Evolutionary conservation across 2,888 invertebrate genomes (phyloP).

Genomic region (Exocentrus adspersus): DNA sequence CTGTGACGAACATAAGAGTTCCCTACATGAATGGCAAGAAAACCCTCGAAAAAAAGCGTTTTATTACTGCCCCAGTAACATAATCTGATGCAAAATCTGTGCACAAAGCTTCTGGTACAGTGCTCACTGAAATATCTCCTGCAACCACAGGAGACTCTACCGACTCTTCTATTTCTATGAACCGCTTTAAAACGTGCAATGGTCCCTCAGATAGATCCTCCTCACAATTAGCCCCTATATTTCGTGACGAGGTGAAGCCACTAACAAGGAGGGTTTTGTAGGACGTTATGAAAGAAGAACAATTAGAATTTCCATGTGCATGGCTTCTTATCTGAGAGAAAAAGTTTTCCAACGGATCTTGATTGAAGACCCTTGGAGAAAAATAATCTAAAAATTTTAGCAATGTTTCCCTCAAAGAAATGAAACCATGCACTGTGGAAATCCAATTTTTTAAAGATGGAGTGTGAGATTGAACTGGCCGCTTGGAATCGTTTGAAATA

Average conservation of each 20-base stretch:
- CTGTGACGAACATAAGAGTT: background rate
- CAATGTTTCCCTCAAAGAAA: too few relatives aligned
- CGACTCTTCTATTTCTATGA: background rate
- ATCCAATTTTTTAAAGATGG: background rate
- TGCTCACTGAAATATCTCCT: background rate
- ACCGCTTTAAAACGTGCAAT: background rate
- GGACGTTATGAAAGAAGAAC: background rate
- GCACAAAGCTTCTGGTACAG: too few relatives aligned
- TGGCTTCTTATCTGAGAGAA: background rate
- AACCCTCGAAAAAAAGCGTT: background rate
- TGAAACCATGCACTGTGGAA: background rate
- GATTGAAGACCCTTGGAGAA: background rate
- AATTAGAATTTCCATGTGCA: background rate
- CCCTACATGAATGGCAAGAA: background rate
- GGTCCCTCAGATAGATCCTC: background rate
- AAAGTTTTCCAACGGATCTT: background rate
- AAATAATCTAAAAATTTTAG: too few relatives aligned
- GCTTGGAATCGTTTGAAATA: background rate
- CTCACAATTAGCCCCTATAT: background rate
- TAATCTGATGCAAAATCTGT: background rate
- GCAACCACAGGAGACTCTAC: background rate
- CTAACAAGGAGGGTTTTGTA: background rate
- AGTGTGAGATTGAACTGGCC: background rate
- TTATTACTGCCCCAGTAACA: background rate
- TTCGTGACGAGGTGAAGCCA: background rate